A percentile compares a stretch with the other conserved stretches of the same genome.
Conservation (phyloP, 2,797 vertebrate species). For the Enteromius mattozi region DNA sequence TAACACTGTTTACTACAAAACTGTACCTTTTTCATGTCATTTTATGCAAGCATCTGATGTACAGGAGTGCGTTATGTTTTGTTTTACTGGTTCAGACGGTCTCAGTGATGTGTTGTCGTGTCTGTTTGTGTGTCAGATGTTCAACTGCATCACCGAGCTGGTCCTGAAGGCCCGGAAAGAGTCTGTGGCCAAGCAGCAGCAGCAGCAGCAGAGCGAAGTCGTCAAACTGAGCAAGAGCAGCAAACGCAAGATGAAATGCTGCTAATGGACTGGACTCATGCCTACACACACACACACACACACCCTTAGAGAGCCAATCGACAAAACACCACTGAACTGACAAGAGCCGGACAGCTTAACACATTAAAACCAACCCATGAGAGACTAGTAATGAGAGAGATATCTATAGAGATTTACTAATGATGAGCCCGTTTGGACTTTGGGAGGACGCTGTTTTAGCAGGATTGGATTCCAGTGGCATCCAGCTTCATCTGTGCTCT, state of each 20-base stretch:
- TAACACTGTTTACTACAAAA: not conserved
- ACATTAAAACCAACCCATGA: conserved; percentile 28
- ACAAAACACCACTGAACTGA: conserved; percentile 66
- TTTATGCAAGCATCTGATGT: not conserved
- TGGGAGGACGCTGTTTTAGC: conserved; percentile 72
- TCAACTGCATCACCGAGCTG: conserved; percentile 98
- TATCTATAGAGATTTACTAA: conserved; percentile 48
- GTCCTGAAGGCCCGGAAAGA: conserved; percentile 97
- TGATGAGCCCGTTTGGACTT: conserved; percentile 34
- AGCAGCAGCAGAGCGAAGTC: conserved; percentile 98
- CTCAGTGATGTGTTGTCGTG: not conserved
- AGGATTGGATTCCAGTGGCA: conserved; percentile 73
- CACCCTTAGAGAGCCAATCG: conserved; percentile 40
- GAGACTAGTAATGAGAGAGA: conserved; percentile 32
- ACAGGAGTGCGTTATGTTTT: not conserved
- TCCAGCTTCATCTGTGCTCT: conserved; percentile 70
- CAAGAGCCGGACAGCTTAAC: conserved; percentile 45
- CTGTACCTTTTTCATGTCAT: not conserved
- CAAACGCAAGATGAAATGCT: conserved; percentile 99
- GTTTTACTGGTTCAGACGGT: not conserved
- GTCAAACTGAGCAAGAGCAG: conserved; percentile 97
- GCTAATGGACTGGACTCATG: conserved; percentile 80
- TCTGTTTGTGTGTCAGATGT: conserved; percentile 84
- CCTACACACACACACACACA: conserved; percentile 40
- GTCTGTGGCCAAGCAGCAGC: conserved; percentile 94